These are phyloP conservation scores for Zele albiditarsus DNA, from an alignment of 2,888 invertebrate genomes.

Conservation along the genomic window DNA sequence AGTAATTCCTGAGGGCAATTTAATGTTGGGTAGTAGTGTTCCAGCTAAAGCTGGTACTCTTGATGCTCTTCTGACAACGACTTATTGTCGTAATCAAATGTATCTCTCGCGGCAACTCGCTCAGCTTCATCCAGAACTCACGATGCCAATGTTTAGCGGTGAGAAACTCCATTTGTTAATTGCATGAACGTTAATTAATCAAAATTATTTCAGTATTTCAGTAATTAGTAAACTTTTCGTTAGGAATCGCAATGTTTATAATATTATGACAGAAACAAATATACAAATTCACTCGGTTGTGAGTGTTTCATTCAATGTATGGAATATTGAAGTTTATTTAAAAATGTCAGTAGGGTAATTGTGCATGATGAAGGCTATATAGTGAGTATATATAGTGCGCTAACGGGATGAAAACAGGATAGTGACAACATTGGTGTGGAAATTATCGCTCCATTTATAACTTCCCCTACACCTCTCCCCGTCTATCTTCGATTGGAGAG, in stretches of 20 bases:
- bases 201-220: not conserved
- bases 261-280: not conserved
- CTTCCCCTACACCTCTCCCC: not conserved
- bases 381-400: not conserved
- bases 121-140: constrained; percentile 95
- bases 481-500: not conserved
- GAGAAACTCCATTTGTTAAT: constrained; percentile 56
- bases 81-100: constrained; percentile 94
- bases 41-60: constrained; percentile 79
- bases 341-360: not conserved
- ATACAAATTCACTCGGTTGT: not conserved
- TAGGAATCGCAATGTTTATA: not conserved
- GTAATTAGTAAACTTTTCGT: not conserved
- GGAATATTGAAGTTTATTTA: not conserved
- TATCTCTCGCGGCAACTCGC: constrained; percentile 94
- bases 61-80: constrained; percentile 88
- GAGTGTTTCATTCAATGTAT: constrained; percentile 4
- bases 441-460: constrained; percentile 29
- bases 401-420: not conserved
- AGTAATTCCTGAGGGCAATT: constrained; percentile 42
- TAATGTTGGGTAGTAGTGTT: constrained; percentile 51
- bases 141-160: constrained; percentile 99
- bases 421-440: constrained; percentile 46
- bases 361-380: not conserved
- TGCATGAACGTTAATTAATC: not conserved